These are phyloP conservation scores for Papilio machaon DNA, from an alignment of 1,140 invertebrate genomes.

Conservation along the genomic window DNA sequence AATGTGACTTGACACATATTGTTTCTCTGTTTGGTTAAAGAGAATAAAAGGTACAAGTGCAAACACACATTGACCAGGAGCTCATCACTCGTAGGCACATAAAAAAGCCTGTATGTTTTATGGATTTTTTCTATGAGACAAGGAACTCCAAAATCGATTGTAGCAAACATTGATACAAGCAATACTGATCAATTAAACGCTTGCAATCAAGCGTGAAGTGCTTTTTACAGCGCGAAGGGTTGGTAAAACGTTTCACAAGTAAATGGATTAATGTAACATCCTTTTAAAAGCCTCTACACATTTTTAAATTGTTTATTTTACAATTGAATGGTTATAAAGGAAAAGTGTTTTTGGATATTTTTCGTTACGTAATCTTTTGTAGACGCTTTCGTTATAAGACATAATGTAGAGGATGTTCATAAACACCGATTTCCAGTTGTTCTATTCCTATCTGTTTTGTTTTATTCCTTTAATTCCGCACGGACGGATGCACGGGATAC, in stretches of 20 bases:
- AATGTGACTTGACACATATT: too few relatives aligned
- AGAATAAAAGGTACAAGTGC: too few relatives aligned
- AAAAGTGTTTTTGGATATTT: neutral
- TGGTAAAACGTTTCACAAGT: conserved; percentile 18
- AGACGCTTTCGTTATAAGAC: too few relatives aligned
- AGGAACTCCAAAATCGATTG: conserved; percentile 9
- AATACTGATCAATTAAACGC: conserved; percentile 17
- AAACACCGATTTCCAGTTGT: too few relatives aligned
- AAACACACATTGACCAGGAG: neutral
- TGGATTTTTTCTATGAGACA: neutral
- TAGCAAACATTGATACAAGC: conserved; percentile 32
- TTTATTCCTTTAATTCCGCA: too few relatives aligned
- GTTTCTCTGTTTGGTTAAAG: too few relatives aligned
- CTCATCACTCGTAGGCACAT: neutral
- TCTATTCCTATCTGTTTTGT: too few relatives aligned
- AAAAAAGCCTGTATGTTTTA: neutral
- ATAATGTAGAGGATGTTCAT: too few relatives aligned
- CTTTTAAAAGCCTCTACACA: neutral
- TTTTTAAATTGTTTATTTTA: conserved; percentile 13
- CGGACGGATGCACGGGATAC: too few relatives aligned
- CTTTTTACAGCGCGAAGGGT: conserved; percentile 41
- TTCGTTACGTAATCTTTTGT: neutral
- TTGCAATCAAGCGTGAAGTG: conserved; percentile 41
- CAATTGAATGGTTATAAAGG: neutral
- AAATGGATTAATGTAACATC: conserved; percentile 25